Conservation (phyloP, 2,888 invertebrate species). For the Sesia apiformis region DNA sequence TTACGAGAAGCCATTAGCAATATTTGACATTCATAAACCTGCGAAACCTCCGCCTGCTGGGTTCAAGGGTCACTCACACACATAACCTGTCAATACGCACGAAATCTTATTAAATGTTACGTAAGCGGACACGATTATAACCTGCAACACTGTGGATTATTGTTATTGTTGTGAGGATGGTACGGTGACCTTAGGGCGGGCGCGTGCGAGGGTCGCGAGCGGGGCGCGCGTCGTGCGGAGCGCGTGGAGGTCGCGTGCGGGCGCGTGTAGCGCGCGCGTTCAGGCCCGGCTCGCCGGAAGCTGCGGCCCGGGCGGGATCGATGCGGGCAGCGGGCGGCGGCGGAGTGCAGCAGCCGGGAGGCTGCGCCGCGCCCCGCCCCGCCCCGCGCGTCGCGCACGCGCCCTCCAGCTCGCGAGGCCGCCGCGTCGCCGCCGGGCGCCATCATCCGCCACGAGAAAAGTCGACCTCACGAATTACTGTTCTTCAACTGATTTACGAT, state of each 20-base stretch:
- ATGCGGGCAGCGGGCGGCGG: conserved; percentile 71
- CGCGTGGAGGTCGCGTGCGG: conserved; percentile 27
- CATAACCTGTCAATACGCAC: conserved; percentile 54
- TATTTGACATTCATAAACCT: too few species aligned
- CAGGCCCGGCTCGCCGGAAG: conserved; percentile 33
- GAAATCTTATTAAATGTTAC: conserved; percentile 40
- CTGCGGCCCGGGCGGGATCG: conserved; percentile 63
- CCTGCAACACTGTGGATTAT: conserved; percentile 46
- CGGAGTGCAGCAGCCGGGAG: conserved; percentile 60
- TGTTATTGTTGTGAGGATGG: conserved; percentile 15
- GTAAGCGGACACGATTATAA: conserved; percentile 49
- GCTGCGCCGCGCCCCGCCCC: conserved; percentile 43
- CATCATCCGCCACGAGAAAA: conserved; percentile 4
- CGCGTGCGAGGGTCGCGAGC: conserved; percentile 16
- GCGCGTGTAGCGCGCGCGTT: conserved; percentile 46
- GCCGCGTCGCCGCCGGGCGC: conserved; percentile 24
- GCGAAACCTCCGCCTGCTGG: too few species aligned
- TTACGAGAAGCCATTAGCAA: too few species aligned
- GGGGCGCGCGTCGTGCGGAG: conserved; percentile 24
- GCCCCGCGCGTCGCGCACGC: conserved; percentile 17
- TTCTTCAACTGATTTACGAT: conserved; percentile 56
- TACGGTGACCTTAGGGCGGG: conserved; percentile 10
- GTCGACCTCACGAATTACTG: background rate
- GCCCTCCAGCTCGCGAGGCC: conserved; percentile 13
- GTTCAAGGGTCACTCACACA: conserved; percentile 28